Evolutionary conservation across 2,113 vertebrate genomes (phyloP), one percentile per base, ranked within the genome.

Genomic region (Colaptes auratus): DNA sequence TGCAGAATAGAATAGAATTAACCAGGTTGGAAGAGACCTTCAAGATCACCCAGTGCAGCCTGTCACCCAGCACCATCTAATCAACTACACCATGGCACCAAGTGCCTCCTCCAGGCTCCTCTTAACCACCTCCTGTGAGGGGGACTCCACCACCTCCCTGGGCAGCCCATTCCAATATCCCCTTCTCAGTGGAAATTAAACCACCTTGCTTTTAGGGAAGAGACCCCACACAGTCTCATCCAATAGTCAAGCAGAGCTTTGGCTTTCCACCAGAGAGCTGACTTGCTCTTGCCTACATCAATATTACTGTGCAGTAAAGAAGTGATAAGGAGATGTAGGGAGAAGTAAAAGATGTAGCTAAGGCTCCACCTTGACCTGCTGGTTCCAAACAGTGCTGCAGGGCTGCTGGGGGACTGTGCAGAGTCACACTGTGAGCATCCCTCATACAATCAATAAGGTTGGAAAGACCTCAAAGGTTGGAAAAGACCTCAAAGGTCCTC

Each of bases 201-300:
- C 58, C 4, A 3, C 58, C 2, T 58, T 90, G 71, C 75, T 77
- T 58, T 27, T 25, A 50, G 82, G 25, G 20, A 36, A 63, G n/a
- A 69, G 42, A 79, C 27, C 78, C 2, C 3, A 30, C 72, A 6
- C 24, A 69, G 15, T 58, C 2, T 1, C 2, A 0, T 61, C 8
- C 39, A 61, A 1, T 31, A 56, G 50, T 39, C 36, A 16, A 35
- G 64, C 53, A 11, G 4, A 76, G 61, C 70, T 65, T 55, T 74
- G 91, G 30, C 87, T 88, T 89, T 74, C 48, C 53, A 21, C n/a
- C 80, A 17, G 36, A 17, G 73, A 17, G 67, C 56, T 77, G 71
- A 15, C 25, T 66, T 56, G 8, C 44, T 31, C 24, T 78, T 73
- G 60, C 44, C 70, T 44, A 11, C 78, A 20, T 80, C 70, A 81